Percentiles rank a stretch among this genome's conserved stretches.
These are phyloP conservation scores for Poeciliopsis prolifica DNA, from an alignment of 2,113 vertebrate genomes.

Conservation along the genomic window DNA sequence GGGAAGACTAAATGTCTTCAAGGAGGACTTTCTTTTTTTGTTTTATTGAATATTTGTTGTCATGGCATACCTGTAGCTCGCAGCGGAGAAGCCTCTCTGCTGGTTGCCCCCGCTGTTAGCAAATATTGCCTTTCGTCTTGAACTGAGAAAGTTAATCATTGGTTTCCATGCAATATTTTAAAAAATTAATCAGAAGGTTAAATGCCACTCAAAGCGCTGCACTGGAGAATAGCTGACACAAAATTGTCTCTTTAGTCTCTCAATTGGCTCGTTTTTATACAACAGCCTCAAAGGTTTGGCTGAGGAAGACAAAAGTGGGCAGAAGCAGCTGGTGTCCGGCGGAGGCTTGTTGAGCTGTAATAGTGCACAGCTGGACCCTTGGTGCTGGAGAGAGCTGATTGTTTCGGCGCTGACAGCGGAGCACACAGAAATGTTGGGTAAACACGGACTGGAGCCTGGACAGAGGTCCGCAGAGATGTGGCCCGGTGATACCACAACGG, in stretches of 20 bases:
- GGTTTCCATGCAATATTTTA: too few relatives aligned
- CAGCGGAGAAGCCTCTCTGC: neutral
- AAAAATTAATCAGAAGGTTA: neutral
- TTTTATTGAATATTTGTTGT: slow-evolving; percentile 6
- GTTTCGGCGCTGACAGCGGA: neutral
- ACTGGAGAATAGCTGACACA: neutral
- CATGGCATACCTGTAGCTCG: neutral
- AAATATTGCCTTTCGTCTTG: neutral
- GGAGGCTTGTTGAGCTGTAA: neutral
- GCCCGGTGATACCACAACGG: neutral
- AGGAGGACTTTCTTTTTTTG: neutral
- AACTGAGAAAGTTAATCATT: neutral
- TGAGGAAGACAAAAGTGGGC: neutral
- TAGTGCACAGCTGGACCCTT: neutral
- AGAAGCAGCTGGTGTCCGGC: neutral
- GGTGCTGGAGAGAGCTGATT: neutral
- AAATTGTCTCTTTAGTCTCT: neutral
- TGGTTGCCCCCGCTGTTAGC: neutral
- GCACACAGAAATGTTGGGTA: neutral
- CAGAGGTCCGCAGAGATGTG: neutral
- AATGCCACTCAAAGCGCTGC: neutral
- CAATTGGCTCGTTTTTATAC: neutral
- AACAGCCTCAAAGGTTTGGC: neutral
- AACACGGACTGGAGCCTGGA: neutral
- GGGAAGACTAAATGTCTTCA: slow-evolving; percentile 9